Conservation (phyloP, 2,797 vertebrate species). For the Crypturellus tataupa region DNA sequence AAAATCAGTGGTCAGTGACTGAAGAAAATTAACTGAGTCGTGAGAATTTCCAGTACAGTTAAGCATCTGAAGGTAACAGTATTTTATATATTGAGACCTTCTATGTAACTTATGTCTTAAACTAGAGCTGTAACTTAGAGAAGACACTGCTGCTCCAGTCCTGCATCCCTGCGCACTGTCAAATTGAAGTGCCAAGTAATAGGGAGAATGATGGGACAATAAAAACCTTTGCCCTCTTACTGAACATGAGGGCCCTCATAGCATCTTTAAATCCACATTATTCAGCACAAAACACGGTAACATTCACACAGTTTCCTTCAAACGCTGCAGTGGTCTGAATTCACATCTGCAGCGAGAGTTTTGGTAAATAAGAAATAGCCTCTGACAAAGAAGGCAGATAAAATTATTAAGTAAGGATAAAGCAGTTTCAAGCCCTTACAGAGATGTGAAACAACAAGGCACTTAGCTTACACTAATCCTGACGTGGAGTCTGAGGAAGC, state of each 20-base stretch:
- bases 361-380: neutral
- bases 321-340: neutral
- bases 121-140: neutral
- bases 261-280: neutral
- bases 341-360: neutral
- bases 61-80: neutral
- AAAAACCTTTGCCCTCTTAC: neutral
- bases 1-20: neutral
- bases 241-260: fast-evolving
- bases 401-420: conserved; percentile 23
- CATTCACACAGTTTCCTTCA: neutral
- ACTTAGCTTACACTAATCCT: neutral
- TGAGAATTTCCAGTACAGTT: neutral
- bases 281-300: neutral
- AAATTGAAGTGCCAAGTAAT: neutral
- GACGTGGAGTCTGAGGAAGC: conserved; percentile 29
- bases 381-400: neutral
- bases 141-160: neutral
- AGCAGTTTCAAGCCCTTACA: neutral
- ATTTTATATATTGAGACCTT: conserved; percentile 47
- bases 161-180: neutral
- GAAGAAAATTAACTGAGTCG: neutral
- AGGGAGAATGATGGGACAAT: fast-evolving
- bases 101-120: conserved; percentile 23
- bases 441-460: neutral